phyloP scores from a whole-genome alignment of 2,113 vertebrate species.

The Anguilla rostrata region DNA sequence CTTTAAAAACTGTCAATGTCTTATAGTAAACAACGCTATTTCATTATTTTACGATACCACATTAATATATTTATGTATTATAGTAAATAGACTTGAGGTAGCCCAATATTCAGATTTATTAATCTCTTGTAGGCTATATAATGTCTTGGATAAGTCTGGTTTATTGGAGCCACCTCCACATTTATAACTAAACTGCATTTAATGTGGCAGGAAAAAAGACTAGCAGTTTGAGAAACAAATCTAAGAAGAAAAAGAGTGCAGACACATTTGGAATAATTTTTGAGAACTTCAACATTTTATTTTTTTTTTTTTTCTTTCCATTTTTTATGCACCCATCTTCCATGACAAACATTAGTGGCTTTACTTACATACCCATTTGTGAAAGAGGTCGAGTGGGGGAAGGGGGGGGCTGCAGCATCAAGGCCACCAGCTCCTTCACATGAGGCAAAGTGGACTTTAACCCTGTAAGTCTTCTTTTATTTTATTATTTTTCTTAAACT shows the following conservation, averaged over 20 bases:
- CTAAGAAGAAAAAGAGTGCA: neutral
- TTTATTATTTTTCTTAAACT: slow-evolving; percentile 47
- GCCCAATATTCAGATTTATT: too few relatives aligned
- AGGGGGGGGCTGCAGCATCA: neutral
- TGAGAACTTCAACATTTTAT: slow-evolving; percentile 56
- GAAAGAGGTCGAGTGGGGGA: neutral
- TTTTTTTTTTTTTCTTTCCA: slow-evolving; percentile 52
- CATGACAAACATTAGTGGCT: slow-evolving; percentile 51
- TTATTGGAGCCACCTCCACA: too few relatives aligned
- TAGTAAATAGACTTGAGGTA: too few relatives aligned
- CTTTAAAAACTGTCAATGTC: too few relatives aligned
- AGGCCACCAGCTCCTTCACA: slow-evolving; percentile 38
- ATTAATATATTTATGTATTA: too few relatives aligned
- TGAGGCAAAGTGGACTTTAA: slow-evolving; percentile 44
- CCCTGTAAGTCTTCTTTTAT: neutral
- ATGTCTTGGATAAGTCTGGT: too few relatives aligned
- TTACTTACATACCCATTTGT: neutral
- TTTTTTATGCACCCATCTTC: slow-evolving; percentile 50
- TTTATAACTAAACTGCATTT: too few relatives aligned
- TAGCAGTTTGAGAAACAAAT: neutral
- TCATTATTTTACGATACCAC: too few relatives aligned
- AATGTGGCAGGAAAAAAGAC: too few relatives aligned
- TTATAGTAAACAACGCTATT: too few relatives aligned
- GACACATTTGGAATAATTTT: neutral
- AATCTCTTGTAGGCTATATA: too few relatives aligned